Evolutionary conservation across 2,797 vertebrate genomes (phyloP).

Genomic region (Perodicticus potto): DNA sequence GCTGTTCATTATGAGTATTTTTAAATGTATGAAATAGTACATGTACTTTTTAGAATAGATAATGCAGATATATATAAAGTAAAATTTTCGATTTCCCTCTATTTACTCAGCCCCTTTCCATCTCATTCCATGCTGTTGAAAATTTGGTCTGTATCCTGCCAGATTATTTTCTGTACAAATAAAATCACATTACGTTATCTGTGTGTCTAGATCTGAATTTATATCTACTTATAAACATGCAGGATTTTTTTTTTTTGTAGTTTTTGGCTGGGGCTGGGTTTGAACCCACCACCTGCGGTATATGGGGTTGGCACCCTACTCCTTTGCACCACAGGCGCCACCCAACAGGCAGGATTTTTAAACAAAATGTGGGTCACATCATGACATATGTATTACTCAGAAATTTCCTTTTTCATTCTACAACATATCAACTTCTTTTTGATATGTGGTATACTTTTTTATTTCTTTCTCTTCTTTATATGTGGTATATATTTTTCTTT

Average conservation of each 20-base stretch:
- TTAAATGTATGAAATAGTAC: background rate
- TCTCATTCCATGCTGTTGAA: background rate
- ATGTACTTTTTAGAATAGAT: background rate
- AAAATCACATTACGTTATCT: background rate
- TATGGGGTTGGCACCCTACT: too few relatives aligned
- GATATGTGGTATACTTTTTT: background rate
- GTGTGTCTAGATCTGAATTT: background rate
- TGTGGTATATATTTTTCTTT: too few relatives aligned
- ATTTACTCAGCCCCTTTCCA: background rate
- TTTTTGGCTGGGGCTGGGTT: too few relatives aligned
- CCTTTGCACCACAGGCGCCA: too few relatives aligned
- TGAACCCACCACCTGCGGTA: too few relatives aligned
- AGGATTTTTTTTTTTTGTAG: too few relatives aligned
- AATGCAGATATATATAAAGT: background rate
- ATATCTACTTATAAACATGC: background rate
- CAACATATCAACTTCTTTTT: background rate
- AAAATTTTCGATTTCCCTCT: background rate
- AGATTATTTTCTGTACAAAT: background rate
- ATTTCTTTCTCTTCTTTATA: too few relatives aligned
- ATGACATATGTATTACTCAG: background rate
- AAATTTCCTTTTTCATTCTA: conserved; percentile 23
- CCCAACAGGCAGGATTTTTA: conserved; percentile 12
- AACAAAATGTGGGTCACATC: background rate
- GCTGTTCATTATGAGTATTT: background rate
- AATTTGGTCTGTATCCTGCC: background rate